Conservation (phyloP, 2,797 vertebrate species). For the Vipera latastei region DNA sequence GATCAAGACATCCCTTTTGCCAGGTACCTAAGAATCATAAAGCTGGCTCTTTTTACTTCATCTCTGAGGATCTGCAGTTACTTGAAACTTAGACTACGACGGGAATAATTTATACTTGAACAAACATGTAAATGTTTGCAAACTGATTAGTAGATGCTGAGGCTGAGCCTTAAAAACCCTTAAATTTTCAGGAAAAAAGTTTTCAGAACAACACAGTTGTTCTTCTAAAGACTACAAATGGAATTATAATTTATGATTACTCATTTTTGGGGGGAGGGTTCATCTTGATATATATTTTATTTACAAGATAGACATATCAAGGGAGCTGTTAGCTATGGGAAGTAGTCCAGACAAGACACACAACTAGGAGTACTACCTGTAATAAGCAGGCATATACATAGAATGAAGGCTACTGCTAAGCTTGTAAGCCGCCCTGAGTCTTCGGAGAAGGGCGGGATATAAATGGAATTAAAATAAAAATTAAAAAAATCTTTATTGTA, state of each 20-base stretch:
- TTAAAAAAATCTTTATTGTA: not conserved
- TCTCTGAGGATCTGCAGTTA: not conserved
- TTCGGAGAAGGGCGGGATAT: no score
- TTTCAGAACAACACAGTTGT: not conserved
- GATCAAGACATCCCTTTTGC: not conserved
- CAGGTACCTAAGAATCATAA: not conserved
- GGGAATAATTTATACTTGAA: not conserved
- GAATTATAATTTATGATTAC: not conserved
- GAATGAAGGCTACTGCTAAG: no score
- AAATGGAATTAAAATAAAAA: no score
- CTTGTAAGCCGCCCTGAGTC: no score
- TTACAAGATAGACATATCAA: not conserved
- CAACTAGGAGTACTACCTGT: not conserved
- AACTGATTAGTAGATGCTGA: not conserved
- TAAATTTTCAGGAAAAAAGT: not conserved
- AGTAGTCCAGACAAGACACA: not conserved
- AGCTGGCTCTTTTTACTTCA: not conserved
- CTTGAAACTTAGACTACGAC: not conserved
- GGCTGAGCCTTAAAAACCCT: not conserved
- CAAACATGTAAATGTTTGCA: not conserved
- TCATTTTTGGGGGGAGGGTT: not conserved
- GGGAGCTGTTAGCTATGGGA: not conserved
- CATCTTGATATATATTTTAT: not conserved
- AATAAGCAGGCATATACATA: no score
- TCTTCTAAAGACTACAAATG: not conserved